A percentile compares a stretch with the other conserved stretches of the same genome.
These are phyloP conservation scores for Nephila pilipes DNA, from an alignment of 1,140 invertebrate species.

Conservation along the genomic window DNA sequence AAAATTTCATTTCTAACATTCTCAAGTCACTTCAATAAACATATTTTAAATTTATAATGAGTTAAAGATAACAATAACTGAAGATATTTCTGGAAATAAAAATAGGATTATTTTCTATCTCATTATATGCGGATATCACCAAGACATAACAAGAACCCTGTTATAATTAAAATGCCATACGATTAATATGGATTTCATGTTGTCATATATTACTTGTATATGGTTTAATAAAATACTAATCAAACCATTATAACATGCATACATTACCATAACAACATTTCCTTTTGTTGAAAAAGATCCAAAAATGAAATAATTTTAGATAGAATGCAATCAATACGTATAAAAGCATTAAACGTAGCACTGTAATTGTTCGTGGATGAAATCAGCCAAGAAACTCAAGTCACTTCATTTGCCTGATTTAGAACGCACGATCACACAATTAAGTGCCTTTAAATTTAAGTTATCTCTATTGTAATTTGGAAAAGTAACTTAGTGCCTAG, in stretches of 20 bases:
- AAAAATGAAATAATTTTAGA: background rate
- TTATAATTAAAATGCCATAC: no score
- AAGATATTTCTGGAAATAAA: no score
- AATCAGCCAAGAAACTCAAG: slow-evolving; percentile 29
- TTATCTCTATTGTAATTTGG: slow-evolving; percentile 41
- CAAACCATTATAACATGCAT: background rate
- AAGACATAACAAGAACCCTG: no score
- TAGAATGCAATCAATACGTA: background rate
- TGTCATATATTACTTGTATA: no score
- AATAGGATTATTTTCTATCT: no score
- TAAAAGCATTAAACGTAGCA: slow-evolving; percentile 40
- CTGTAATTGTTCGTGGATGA: slow-evolving; percentile 43
- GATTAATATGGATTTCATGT: no score
- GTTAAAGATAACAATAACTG: no score
- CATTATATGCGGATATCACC: no score
- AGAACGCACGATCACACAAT: slow-evolving; percentile 48
- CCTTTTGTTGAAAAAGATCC: background rate
- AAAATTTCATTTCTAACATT: no score
- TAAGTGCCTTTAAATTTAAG: slow-evolving; percentile 47
- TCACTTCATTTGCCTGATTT: slow-evolving; percentile 43
- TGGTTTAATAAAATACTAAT: background rate
- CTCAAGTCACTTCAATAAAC: no score
- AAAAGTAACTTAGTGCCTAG: slow-evolving; percentile 25
- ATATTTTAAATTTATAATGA: no score
- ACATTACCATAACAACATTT: background rate